A percentile compares a stretch with the other conserved stretches of the same genome.
phyloP scores from a whole-genome alignment of 2,113 vertebrate species.

The Terrapene triunguis region DNA sequence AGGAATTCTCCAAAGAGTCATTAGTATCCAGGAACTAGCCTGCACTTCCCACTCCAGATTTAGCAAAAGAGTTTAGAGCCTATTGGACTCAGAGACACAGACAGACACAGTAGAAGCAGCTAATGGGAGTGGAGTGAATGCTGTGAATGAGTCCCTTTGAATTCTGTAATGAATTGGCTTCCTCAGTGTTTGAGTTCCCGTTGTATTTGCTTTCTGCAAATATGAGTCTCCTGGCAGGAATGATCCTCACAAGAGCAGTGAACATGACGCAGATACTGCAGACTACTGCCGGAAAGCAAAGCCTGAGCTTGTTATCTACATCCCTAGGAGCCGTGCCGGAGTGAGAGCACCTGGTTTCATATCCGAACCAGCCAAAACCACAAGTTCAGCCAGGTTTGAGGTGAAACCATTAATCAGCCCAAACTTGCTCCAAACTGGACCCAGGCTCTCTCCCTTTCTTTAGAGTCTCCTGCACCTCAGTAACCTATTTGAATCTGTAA shows the following conservation, averaged over 20 bases:
- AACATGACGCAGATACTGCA: accelerated
- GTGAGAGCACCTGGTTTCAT: conserved; percentile 31
- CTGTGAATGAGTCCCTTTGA: background rate
- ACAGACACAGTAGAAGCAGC: accelerated
- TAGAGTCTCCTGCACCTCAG: accelerated
- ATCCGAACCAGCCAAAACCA: background rate
- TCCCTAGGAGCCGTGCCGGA: conserved; percentile 19
- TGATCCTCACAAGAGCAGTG: accelerated
- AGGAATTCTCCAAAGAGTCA: conserved; percentile 40
- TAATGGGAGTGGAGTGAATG: background rate
- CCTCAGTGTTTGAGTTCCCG: accelerated
- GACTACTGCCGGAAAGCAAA: conserved; percentile 5
- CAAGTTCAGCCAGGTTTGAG: conserved; percentile 1
- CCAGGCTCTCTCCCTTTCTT: accelerated
- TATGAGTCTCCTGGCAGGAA: background rate
- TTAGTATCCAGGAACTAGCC: conserved; percentile 55
- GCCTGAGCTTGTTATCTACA: background rate
- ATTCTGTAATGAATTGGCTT: background rate
- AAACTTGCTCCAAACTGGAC: background rate
- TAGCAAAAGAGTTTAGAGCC: background rate
- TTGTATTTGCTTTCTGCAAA: accelerated
- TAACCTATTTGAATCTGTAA: accelerated
- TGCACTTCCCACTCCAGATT: conserved; percentile 1
- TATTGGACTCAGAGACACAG: background rate
- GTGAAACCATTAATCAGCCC: background rate